Percentiles rank a stretch among this genome's conserved stretches.
phyloP scores from a whole-genome alignment of 2,113 vertebrate species.

The Struthidea cinerea region DNA sequence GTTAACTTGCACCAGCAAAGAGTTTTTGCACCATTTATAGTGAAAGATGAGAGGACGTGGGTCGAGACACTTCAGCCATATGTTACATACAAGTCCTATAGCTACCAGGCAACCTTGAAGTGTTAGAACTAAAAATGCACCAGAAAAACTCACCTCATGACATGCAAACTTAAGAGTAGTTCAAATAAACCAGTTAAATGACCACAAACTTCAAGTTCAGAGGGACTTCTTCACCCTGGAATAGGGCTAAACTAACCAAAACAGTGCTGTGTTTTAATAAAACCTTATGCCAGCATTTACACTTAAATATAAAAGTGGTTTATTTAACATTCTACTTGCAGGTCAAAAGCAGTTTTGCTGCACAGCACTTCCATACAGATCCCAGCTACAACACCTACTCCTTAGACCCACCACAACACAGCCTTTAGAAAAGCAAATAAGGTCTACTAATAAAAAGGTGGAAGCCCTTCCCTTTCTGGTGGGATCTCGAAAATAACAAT shows the following conservation, averaged over 20 bases:
- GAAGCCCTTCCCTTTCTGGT: rapidly evolving
- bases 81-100: rapidly evolving
- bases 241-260: neutral
- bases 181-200: neutral
- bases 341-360: neutral
- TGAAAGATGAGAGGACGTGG: rapidly evolving
- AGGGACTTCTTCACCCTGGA: rapidly evolving
- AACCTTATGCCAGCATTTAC: neutral
- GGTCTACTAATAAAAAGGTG: rapidly evolving
- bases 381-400: rapidly evolving
- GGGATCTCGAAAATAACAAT: neutral
- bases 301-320: rapidly evolving
- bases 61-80: rapidly evolving
- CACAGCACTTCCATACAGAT: rapidly evolving
- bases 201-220: neutral
- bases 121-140: neutral
- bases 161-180: neutral
- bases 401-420: neutral
- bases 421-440: rapidly evolving
- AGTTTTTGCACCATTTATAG: neutral
- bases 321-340: neutral
- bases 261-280: neutral
- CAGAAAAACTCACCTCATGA: neutral
- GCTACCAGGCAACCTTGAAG: neutral
- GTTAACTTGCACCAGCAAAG: neutral